These are phyloP conservation scores for Phalera bucephala DNA, from an alignment of 2,888 invertebrate species.

Conservation along the genomic window DNA sequence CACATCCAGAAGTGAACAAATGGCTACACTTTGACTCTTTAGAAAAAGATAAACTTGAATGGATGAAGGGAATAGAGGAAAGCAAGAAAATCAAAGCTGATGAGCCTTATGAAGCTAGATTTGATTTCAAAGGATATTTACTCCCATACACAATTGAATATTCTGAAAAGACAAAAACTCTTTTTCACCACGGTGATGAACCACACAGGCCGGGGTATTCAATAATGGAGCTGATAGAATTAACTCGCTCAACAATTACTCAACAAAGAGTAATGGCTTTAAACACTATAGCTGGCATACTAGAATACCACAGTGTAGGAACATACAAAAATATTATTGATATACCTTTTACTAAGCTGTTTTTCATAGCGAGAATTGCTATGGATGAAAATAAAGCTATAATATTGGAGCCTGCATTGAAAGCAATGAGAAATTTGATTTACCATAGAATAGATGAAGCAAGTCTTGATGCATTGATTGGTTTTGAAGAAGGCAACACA, in stretches of 20 bases:
- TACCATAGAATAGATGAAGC: constrained; percentile 91
- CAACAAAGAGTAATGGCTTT: constrained; percentile 94
- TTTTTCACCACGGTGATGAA: constrained; percentile 97
- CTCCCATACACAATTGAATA: constrained; percentile 87
- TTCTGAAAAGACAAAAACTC: constrained; percentile 79
- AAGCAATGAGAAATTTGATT: constrained; percentile 88
- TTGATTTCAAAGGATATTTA: constrained; percentile 91
- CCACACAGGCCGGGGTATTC: constrained; percentile 95
- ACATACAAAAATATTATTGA: constrained; percentile 90
- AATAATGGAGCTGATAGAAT: constrained; percentile 92
- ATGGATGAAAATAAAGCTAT: constrained; percentile 91
- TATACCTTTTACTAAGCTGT: constrained; percentile 88
- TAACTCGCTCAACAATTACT: constrained; percentile 89
- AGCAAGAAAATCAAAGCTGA: constrained; percentile 81
- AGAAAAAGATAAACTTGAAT: constrained; percentile 93
- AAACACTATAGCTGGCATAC: constrained; percentile 90
- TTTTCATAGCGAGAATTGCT: constrained; percentile 92
- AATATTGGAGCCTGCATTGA: constrained; percentile 89
- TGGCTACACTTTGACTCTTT: constrained; percentile 95
- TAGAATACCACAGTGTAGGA: constrained; percentile 88
- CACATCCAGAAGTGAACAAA: constrained; percentile 84
- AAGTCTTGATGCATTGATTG: constrained; percentile 86
- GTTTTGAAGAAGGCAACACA: constrained; percentile 84
- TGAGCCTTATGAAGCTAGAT: constrained; percentile 89
- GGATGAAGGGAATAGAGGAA: constrained; percentile 89